Percentiles rank a stretch among this genome's conserved stretches.
These are phyloP conservation scores for Coregonus sp. DNA, from an alignment of 2,797 vertebrate species.

Conservation along the genomic window DNA sequence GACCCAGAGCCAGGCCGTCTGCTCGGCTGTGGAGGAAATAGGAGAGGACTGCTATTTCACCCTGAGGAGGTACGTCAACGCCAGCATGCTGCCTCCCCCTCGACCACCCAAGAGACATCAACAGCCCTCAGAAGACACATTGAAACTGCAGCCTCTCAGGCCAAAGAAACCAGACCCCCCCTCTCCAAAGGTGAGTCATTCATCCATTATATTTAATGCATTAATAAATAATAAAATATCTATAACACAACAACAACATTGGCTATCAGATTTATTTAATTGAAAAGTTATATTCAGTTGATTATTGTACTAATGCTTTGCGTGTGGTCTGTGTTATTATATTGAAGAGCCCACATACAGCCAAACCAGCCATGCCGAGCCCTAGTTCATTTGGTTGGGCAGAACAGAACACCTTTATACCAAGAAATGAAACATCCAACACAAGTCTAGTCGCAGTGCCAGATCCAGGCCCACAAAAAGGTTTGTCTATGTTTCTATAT, in stretches of 20 bases:
- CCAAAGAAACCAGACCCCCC: constrained; percentile 23
- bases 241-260: background rate
- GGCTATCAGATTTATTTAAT: background rate
- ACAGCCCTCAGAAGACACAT: constrained; percentile 40
- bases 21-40: constrained; percentile 76
- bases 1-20: constrained; percentile 31
- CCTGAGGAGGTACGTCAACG: constrained; percentile 78
- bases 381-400: background rate
- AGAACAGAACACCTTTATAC: background rate
- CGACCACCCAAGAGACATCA: constrained; percentile 82
- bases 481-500: background rate
- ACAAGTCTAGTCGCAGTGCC: background rate
- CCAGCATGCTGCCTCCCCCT: constrained; percentile 75
- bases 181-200: constrained; percentile 70
- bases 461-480: background rate
- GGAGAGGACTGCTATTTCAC: constrained; percentile 81
- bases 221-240: background rate
- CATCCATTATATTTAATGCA: background rate
- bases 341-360: background rate
- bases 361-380: background rate
- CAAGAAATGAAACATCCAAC: background rate
- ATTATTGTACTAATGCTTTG: background rate
- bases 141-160: constrained; percentile 30
- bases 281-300: background rate
- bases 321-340: background rate